Conservation (phyloP, 2,888 invertebrate genomes). For the Agrotis clavis region DNA sequence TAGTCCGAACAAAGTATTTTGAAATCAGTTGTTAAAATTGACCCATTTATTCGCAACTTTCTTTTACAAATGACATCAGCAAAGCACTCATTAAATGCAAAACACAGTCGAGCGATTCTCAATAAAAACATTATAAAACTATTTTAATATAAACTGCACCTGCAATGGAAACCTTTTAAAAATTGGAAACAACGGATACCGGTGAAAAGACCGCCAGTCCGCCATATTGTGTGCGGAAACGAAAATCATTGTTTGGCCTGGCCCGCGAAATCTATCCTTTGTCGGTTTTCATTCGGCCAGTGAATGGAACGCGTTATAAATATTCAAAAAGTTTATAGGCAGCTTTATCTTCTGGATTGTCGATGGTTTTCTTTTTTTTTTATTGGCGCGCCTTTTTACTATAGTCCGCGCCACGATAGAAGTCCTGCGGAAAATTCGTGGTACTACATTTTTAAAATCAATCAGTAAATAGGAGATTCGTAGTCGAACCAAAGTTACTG, state of each 20-base stretch:
- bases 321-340: conserved; percentile 63
- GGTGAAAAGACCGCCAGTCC: conserved; percentile 62
- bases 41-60: no score
- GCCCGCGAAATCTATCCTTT: conserved; percentile 62
- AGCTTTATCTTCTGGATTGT: conserved; percentile 43
- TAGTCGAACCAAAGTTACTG: no score
- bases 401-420: no score
- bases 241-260: conserved; percentile 79
- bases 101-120: conserved; percentile 18
- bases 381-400: not conserved
- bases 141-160: conserved; percentile 51
- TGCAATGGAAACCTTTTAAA: conserved; percentile 55
- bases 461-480: no score
- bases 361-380: conserved; percentile 17
- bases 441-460: no score
- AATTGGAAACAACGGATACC: conserved; percentile 67
- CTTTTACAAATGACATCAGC: not conserved
- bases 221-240: conserved; percentile 81
- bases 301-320: conserved; percentile 65
- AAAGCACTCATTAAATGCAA: conserved; percentile 10
- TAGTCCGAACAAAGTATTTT: no score
- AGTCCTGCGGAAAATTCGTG: no score
- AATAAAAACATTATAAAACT: conserved; percentile 47
- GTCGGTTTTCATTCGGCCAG: conserved; percentile 59
- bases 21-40: no score